Conservation (phyloP, 2,888 invertebrate genomes). For the Lasius fuliginosus region DNA sequence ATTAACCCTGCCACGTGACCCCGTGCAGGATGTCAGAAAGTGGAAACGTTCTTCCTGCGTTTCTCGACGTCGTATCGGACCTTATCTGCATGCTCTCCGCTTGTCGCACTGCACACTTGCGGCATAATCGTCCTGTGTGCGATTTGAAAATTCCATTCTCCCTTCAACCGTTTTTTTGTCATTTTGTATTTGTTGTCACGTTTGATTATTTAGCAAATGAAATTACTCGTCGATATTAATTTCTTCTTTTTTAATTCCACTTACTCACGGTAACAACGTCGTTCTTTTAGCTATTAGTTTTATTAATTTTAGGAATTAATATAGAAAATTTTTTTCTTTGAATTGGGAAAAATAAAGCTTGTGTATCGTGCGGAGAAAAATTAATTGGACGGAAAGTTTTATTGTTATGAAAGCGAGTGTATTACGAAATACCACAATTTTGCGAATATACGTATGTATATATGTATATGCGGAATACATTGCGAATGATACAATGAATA, state of each 20-base stretch:
- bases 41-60: slow-evolving; percentile 53
- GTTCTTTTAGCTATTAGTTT: neutral
- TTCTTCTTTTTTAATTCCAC: neutral
- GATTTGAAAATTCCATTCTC: neutral
- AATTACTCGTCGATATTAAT: neutral
- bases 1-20: slow-evolving; percentile 61
- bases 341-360: neutral
- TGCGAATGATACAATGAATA: neutral
- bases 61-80: slow-evolving; percentile 22
- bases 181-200: neutral
- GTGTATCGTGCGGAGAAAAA: neutral
- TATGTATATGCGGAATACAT: neutral
- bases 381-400: slow-evolving; percentile 12
- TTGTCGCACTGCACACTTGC: slow-evolving; percentile 17
- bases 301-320: slow-evolving; percentile 11
- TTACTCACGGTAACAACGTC: neutral
- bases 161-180: neutral
- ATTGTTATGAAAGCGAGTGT: neutral
- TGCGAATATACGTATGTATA: neutral
- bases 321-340: neutral
- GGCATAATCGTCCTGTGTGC: slow-evolving; percentile 21
- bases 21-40: slow-evolving; percentile 46
- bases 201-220: neutral
- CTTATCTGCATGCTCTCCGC: slow-evolving; percentile 38
- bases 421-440: slow-evolving; percentile 16